Evolutionary conservation across 1,140 invertebrate genomes (phyloP), one percentile per base, ranked within the genome.

Genomic region (Diachasma alloeum): DNA sequence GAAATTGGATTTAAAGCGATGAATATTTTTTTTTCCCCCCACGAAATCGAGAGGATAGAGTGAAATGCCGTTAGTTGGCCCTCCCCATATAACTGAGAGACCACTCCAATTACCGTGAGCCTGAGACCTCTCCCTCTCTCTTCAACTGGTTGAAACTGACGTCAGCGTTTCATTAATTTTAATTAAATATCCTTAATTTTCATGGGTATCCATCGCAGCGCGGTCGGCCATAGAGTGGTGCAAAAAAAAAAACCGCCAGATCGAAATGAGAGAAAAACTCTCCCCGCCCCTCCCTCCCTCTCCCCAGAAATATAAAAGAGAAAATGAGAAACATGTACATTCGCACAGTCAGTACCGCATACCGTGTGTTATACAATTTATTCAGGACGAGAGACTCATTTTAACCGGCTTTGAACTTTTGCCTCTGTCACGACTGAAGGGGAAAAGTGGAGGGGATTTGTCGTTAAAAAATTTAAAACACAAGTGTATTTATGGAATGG

Each of bases 81-180:
- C 24, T 26, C 19, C 59, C 59, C n/a, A 22, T 44, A 76, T 59
- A 75, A 46, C 56, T 72, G 76, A 74, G 77, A 84, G 78, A 80
- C 75, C 83, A 82, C 82, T 86, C 84, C 83, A 85, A 86, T 86
- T 85, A 86, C 80, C 71, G 81, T 56, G 68, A 48, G 68, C 53
- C 72, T 75, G 72, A 46, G 67, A 39, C 72, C 46, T 17, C 53
- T 74, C 74, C 36, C 78, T 63, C 59, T 26, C 59, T 26, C 59
- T 63, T 63, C 24, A 24, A 63, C 59, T 63, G 24, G 19, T 31
- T 24, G 59, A 63, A 79, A 80, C 76, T 80, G 77, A 83, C 79
- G 81, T 82, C 76, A 78, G 80, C 76, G 77, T 85, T 86, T 85
- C 83, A 86, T 86, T 86, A 86, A 85, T 86, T 86, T 86, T 86